A percentile compares a stretch with the other conserved stretches of the same genome.
These are phyloP conservation scores for Propithecus perrieri DNA, from an alignment of 2,797 vertebrate species.

Conservation along the genomic window DNA sequence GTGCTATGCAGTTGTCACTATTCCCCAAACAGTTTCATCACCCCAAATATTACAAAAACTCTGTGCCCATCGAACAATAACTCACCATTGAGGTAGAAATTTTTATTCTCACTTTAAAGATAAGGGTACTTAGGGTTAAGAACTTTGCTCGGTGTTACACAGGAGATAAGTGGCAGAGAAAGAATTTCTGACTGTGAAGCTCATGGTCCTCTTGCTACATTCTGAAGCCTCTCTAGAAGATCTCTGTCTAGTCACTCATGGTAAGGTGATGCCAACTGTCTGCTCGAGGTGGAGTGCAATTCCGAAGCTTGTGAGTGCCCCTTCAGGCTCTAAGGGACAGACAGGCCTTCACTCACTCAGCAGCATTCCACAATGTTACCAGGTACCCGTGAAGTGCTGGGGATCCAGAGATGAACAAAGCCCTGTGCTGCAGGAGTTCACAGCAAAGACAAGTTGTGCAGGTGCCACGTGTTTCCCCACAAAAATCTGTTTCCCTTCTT, in stretches of 20 bases:
- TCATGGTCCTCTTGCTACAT: not conserved
- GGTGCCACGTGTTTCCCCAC: not conserved
- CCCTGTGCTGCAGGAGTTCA: not conserved
- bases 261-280: not conserved
- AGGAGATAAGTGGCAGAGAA: not conserved
- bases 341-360: not conserved
- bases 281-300: no score
- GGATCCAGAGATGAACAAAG: not conserved
- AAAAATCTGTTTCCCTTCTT: not conserved
- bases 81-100: not conserved
- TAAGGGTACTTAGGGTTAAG: not conserved
- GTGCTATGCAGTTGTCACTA: not conserved
- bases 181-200: not conserved
- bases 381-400: not conserved
- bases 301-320: not conserved
- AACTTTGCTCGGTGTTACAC: not conserved
- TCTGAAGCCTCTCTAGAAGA: not conserved
- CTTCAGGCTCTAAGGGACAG: not conserved
- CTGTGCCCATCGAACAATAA: not conserved
- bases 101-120: constrained; percentile 34
- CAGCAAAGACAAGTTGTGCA: not conserved
- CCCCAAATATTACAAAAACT: not conserved
- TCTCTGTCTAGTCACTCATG: not conserved
- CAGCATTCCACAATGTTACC: not conserved
- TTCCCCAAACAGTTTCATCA: not conserved